Percentiles rank a stretch among this genome's conserved stretches.
Evolutionary conservation across 2,797 vertebrate genomes (phyloP).

Genomic region (Chaunax sp.): DNA sequence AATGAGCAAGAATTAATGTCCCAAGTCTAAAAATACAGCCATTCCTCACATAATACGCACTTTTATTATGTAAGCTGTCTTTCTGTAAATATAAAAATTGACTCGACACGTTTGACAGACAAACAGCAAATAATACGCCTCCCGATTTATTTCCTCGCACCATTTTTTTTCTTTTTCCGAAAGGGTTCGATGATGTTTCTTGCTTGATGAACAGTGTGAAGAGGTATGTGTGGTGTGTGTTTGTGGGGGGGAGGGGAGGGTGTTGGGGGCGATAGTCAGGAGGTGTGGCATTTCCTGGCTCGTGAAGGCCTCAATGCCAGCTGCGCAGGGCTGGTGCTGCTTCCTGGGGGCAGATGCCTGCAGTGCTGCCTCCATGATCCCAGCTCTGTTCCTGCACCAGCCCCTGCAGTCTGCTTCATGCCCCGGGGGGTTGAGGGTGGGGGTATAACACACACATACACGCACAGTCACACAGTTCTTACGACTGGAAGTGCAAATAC

Average conservation of each 20-base stretch:
- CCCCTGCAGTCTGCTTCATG: constrained; percentile 76
- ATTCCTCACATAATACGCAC: constrained; percentile 7
- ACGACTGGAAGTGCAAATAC: constrained; percentile 53
- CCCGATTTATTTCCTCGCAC: constrained; percentile 13
- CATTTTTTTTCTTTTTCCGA: background rate
- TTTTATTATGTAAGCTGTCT: constrained; percentile 28
- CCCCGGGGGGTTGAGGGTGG: constrained; percentile 64
- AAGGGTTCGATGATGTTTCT: constrained; percentile 43
- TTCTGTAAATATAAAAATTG: background rate
- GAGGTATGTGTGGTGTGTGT: background rate
- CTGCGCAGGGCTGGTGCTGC: constrained; percentile 79
- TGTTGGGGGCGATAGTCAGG: constrained; percentile 25
- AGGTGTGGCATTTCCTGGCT: constrained; percentile 79
- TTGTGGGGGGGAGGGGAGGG: background rate
- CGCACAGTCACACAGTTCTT: constrained; percentile 56
- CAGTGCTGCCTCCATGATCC: constrained; percentile 81
- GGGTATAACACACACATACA: constrained; percentile 23
- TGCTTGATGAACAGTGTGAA: constrained; percentile 55
- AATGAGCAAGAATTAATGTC: constrained; percentile 55
- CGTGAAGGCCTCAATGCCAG: constrained; percentile 74
- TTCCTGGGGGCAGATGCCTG: constrained; percentile 83
- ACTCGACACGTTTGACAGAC: constrained; percentile 5
- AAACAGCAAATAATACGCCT: constrained; percentile 31
- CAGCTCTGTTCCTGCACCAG: constrained; percentile 79
- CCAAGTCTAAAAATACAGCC: constrained; percentile 24